These are phyloP conservation scores for Arrhopalites spinosus DNA, from an alignment of 2,888 invertebrate species.

Conservation along the genomic window DNA sequence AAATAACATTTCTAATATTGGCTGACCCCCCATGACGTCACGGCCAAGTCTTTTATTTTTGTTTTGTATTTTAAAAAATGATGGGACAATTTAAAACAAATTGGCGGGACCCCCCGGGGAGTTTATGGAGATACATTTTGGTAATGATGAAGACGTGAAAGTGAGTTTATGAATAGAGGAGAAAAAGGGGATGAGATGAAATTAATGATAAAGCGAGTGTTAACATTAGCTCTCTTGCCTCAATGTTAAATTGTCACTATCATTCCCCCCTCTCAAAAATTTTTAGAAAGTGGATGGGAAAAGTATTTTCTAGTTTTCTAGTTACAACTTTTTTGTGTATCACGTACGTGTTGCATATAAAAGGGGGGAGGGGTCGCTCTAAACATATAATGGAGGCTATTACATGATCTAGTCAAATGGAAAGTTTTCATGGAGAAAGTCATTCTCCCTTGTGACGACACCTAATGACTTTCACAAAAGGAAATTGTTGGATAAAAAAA, in stretches of 20 bases:
- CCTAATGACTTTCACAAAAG: constrained; percentile 44
- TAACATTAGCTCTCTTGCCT: not conserved
- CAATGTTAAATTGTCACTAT: not conserved
- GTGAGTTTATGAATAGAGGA: not conserved
- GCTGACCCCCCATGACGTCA: too few relatives aligned
- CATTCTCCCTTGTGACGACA: constrained; percentile 40
- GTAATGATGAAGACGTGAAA: not conserved
- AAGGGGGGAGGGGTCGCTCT: not conserved
- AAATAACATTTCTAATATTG: too few relatives aligned
- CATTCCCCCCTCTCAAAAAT: too few relatives aligned
- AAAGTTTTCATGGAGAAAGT: constrained; percentile 39
- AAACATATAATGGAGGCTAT: constrained; percentile 30
- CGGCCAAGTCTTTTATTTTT: too few relatives aligned
- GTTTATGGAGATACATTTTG: not conserved
- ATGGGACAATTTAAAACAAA: too few relatives aligned
- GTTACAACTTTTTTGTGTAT: not conserved
- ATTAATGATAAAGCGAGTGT: not conserved
- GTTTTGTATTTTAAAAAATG: too few relatives aligned
- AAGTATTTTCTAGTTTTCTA: not conserved
- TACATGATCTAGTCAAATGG: constrained; percentile 40
- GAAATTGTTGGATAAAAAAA: constrained; percentile 43
- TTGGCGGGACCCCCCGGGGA: too few relatives aligned
- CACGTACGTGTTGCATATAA: not conserved
- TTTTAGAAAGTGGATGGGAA: too few relatives aligned
- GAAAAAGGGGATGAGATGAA: constrained; percentile 4